Evolutionary conservation across 1,140 invertebrate species (phyloP), one percentile per base, ranked within the genome.

Genomic region (Solen grandis): DNA sequence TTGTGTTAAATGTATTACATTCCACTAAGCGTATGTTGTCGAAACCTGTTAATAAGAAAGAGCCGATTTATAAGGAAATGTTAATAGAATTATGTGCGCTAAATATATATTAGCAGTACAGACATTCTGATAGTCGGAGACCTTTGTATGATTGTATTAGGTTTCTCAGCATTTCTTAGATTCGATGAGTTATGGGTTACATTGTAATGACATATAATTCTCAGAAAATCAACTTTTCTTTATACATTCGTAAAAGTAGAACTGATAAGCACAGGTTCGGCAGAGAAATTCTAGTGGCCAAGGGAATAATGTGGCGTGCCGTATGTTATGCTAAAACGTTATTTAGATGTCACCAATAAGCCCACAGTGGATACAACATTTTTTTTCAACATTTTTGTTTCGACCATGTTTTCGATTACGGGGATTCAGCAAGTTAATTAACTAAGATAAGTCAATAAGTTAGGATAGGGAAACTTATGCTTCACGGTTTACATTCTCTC

Each of bases 211-310:
- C 66, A 35, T 81, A 5, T 19, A 5, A 2, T 36, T 81, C 65
- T 25, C 46, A 50, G 79, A 81, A 14, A 38, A 75, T 31, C 38
- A 68, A n/a, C 35, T 50, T 81, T 25, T 22, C 31, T 33, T 33
- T 81, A n/a, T 2, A 62, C 5, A 68, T 81, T 35, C 8, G 31
- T 16, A 65, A 74, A 73, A 81, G 77, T 41, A 80, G 63, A 73
- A 81, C 79, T 60, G 70, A 81, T 50, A 59, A 74, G 27, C 68
- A 81, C 33, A 54, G 79, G 52, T 19, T 55, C 22, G 79, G 79
- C 31, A 46, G 46, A 50, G 22, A 50, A 27, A 31, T 81, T 29
- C 22, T 59, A 4, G 50, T 82, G 16, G 19, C 54, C 16, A 70
- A 76, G 62, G 80, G 80, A 2, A n/a, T 14, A 60, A 62, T 5